Evolutionary conservation across 2,888 invertebrate species (phyloP).

Genomic region (Cosmia trapezina): DNA sequence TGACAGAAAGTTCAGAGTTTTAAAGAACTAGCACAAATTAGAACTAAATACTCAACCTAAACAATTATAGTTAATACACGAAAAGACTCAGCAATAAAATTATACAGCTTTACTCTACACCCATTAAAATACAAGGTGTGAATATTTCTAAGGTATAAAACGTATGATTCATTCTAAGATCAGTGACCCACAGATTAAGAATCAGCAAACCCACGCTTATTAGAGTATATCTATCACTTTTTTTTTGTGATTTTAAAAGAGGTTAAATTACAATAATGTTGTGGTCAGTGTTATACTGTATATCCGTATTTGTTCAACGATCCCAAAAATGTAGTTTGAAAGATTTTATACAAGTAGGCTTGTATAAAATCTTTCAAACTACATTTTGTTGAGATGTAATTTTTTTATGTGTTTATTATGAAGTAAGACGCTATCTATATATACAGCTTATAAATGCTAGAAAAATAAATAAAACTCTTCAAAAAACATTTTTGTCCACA

Average conservation of each 20-base stretch:
- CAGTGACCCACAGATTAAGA: conserved; percentile 59
- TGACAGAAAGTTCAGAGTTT: neutral
- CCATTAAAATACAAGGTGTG: conserved; percentile 47
- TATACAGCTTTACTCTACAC: conserved; percentile 32
- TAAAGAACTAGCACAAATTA: neutral
- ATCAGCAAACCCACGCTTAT: conserved; percentile 57
- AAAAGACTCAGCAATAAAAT: conserved; percentile 35
- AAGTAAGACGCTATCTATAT: no score
- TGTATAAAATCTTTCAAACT: no score
- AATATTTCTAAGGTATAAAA: conserved; percentile 42
- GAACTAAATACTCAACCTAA: conserved; percentile 31
- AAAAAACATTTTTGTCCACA: conserved; percentile 20
- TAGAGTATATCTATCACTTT: conserved; percentile 46
- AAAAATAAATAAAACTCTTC: neutral
- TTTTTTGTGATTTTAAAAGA: conserved; percentile 41
- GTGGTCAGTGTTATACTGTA: conserved; percentile 28
- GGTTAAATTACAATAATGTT: conserved; percentile 47
- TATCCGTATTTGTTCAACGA: conserved; percentile 8
- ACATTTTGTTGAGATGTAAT: neutral
- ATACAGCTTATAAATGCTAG: no score
- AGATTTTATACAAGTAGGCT: conserved; percentile 3
- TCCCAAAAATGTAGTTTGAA: neutral
- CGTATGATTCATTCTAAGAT: conserved; percentile 59
- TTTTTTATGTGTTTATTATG: no score
- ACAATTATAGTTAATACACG: conserved; percentile 29